A percentile compares a stretch with the other conserved stretches of the same genome.
Evolutionary conservation across 92 coral and sea anemone species (phyloP).

Genomic region (Bergia puertoricense): DNA sequence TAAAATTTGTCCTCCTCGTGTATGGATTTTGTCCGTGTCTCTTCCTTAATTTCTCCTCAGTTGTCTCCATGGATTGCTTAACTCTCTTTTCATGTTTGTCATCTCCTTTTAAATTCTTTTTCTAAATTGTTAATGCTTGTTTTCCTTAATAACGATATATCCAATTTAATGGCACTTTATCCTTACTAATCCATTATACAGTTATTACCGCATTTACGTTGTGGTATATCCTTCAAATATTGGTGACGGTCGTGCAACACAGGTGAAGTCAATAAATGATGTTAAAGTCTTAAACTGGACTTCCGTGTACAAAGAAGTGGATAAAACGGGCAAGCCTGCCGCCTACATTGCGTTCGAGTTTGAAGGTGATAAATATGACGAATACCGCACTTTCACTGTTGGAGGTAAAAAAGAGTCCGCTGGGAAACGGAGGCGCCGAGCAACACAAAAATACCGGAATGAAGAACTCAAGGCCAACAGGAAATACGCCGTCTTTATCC

Average conservation of each 20-base stretch:
- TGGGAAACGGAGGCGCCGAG: slow-evolving; percentile 32
- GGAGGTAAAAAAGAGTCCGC: slow-evolving; percentile 47
- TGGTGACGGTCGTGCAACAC: neutral
- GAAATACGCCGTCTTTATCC: slow-evolving; percentile 48
- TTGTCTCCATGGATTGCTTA: too few species aligned
- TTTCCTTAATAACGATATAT: too few species aligned
- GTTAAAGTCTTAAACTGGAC: neutral
- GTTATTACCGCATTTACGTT: slow-evolving; percentile 42
- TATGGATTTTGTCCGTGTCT: too few species aligned
- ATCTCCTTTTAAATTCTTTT: too few species aligned
- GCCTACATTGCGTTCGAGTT: slow-evolving; percentile 69
- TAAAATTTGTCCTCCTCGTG: too few species aligned
- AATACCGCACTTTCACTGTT: slow-evolving; percentile 49
- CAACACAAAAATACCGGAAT: slow-evolving; percentile 43
- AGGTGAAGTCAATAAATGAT: neutral
- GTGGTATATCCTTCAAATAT: neutral
- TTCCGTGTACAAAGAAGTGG: slow-evolving; percentile 45
- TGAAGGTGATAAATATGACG: slow-evolving; percentile 43
- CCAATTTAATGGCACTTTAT: neutral
- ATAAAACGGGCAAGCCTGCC: slow-evolving; percentile 29
- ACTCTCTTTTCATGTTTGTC: too few species aligned
- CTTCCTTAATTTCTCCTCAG: too few species aligned
- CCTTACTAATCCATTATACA: slow-evolving; percentile 34
- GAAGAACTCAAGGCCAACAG: slow-evolving; percentile 58
- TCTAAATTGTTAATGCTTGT: too few species aligned